A percentile compares a stretch with the other conserved stretches of the same genome.
Evolutionary conservation across 2,113 vertebrate genomes (phyloP).

Genomic region (Trematomus loennbergii): DNA sequence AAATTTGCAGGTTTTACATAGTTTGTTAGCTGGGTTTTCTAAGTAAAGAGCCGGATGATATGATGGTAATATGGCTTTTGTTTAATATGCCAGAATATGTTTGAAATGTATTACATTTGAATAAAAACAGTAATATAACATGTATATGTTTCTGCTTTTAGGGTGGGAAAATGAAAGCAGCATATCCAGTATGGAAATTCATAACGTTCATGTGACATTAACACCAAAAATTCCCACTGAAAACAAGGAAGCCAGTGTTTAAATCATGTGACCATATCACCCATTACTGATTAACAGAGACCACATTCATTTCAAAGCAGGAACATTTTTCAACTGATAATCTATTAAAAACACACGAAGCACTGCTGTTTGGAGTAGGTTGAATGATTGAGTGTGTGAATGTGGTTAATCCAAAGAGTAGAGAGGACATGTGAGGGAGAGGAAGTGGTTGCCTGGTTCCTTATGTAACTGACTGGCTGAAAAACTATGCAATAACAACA

Average conservation of each 20-base stretch:
- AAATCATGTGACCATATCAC: neutral
- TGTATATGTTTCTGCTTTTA: neutral
- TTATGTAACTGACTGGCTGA: neutral
- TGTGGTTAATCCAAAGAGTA: neutral
- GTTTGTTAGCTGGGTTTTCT: neutral
- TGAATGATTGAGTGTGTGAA: neutral
- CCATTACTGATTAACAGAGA: neutral
- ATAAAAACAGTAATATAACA: neutral
- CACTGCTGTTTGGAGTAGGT: neutral
- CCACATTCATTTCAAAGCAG: neutral
- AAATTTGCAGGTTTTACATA: neutral
- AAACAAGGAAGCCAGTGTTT: conserved; percentile 14
- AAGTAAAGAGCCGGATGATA: neutral
- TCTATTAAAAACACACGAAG: neutral
- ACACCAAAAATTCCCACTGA: neutral
- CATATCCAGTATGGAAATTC: neutral
- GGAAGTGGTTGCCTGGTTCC: neutral
- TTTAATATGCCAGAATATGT: neutral
- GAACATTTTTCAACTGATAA: neutral
- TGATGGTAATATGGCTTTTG: neutral
- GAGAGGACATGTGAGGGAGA: neutral
- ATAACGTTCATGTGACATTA: neutral
- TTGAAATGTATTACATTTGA: neutral
- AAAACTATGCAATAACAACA: neutral
- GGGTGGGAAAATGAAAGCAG: neutral